Evolutionary conservation across 2,113 vertebrate species (phyloP), one percentile per base, ranked within the genome.

Genomic region (Campylorhamphus procurvoides): DNA sequence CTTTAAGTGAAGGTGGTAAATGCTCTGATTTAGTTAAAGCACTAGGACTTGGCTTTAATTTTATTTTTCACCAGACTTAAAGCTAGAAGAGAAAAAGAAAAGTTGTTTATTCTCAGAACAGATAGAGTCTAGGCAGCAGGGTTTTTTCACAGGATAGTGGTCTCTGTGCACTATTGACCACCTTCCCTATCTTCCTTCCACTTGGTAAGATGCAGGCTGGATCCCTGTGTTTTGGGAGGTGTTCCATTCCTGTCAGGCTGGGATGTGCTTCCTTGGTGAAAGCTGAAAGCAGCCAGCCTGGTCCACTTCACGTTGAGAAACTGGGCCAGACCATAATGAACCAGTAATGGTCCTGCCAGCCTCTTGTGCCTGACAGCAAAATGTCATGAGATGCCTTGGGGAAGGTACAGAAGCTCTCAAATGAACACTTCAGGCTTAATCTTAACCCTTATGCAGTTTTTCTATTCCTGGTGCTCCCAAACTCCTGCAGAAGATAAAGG

Each of bases 1-100:
- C 87, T 87, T 75, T 87, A 90, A 79, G 44, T 60, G 63, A 83
- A 77, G 81, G 55, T 77, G 81, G 33, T 93, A 91, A 94, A 94
- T 40, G 47, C 77, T 96, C 96, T 62, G 86, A 85, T 83, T 91
- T 95, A 84, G 49, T 58, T 52, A 66, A 73, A 85, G 62, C 20
- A 16, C 6, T 62, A 56, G 39, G 83, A 81, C 84, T 90, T 94
- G 86, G 73, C 52, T 92, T 88, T 44, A 19, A 56, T 91, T 84
- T 87, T 91, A 77, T 93, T 91, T 96, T 90, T 84, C 60, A 69
- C 28, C 37, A n/a, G 58, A 60, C 10, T 79, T 89, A 58, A 80
- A 84, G 29, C 25, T 74, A 13, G 35, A 44, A 28, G 10, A 14
- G 8, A 17, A 53, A 53, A 40, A 53, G 18, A 50, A 17, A 19